Base-by-base conservation (phyloP, 2,797 vertebrate species). In the Phylloscopus collybita region DNA sequence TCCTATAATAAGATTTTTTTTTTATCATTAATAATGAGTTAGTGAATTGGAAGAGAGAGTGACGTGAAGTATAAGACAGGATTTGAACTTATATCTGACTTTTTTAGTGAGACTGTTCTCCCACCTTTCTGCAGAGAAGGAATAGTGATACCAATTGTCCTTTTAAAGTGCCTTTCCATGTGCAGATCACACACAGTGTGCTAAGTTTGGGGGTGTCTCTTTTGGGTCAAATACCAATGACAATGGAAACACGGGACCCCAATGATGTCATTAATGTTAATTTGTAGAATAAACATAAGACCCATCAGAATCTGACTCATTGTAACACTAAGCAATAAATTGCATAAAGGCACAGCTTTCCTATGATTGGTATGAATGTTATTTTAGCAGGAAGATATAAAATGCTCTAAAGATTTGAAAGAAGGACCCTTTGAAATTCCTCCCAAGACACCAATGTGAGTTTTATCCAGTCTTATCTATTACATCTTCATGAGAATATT, bases 401-500 rank as follows among this genome's bases (percentile, higher is more conserved):
- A 86, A 69, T 7, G 16, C 0, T 81, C 10, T 45, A 73, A 50
- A 81, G 11, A 15, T 67, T 42, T 64, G 71, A 91, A 81, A 60
- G n/a, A 83, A 81, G 22, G 64, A 7, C 1, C 13, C 9, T 32
- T 65, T 92, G 53, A 78, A 96, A 94, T 73, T 69, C 44, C 64
- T 82, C 45, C 91, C 21, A 57, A 71, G 36, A 75, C 76, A 88
- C 21, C 44, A 86, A 11, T 64, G 18, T 60, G 17, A 73, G 25
- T 73, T 67, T 76, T 95, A 65, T 53, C 17, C 14, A 47, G 19
- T 81, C 66, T 88, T 92, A 54, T 16, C 79, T 86, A 23, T 79
- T 93, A 49, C 26, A 74, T 76, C 93, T 81, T 96, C 29, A 67
- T 81, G 51, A 93, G 42, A 81, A 86, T 72, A 93, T 82, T 73